Conservation (phyloP, 2,797 vertebrate genomes). For the Hydrolagus colliei region DNA sequence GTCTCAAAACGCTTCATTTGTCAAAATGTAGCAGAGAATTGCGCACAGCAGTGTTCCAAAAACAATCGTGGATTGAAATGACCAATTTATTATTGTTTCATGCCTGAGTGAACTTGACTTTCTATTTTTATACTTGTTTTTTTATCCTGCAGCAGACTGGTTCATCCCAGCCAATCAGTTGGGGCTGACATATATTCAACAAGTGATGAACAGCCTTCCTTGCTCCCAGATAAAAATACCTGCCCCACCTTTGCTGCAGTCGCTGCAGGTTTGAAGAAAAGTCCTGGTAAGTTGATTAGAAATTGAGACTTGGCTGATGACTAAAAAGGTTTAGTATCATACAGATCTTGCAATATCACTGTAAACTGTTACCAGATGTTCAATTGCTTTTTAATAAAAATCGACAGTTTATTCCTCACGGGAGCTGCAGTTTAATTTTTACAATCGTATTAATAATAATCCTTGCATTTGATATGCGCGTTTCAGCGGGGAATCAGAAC, state of each 20-base stretch:
- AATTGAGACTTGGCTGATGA: not conserved
- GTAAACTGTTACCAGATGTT: too few species aligned
- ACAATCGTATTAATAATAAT: too few species aligned
- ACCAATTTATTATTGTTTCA: too few species aligned
- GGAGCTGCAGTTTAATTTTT: not conserved
- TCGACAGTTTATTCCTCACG: not conserved
- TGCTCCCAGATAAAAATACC: slow-evolving; percentile 52
- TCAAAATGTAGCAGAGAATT: not conserved
- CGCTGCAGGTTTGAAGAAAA: slow-evolving; percentile 66
- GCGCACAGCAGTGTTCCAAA: too few species aligned
- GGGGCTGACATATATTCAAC: not conserved
- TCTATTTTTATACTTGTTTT: not conserved
- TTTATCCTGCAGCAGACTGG: not conserved
- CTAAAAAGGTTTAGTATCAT: slow-evolving; percentile 37
- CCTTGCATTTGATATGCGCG: too few species aligned
- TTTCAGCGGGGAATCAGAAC: too few species aligned
- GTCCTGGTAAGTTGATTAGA: slow-evolving; percentile 57
- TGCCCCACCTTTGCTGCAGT: slow-evolving; percentile 69
- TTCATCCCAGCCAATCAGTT: not conserved
- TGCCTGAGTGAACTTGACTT: not conserved
- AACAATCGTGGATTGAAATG: too few species aligned
- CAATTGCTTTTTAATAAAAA: not conserved
- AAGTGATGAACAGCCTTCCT: not conserved
- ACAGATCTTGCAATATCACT: not conserved
- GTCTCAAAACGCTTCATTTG: too few species aligned